Evolutionary conservation across 2,888 invertebrate species (phyloP).

Genomic region (Oegoconia quadripuncta): DNA sequence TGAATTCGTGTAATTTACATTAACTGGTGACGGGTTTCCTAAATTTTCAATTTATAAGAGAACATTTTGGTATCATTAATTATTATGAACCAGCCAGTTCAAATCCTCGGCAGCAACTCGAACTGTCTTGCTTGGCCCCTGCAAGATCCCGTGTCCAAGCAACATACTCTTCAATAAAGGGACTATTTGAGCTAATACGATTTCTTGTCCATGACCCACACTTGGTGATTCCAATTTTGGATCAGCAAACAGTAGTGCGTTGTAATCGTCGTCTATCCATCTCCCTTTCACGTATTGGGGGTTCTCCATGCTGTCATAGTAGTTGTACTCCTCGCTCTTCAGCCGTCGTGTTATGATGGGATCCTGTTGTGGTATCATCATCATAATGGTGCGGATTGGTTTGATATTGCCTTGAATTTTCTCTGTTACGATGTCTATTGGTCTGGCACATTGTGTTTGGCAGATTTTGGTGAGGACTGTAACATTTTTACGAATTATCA

Average conservation of each 20-base stretch:
- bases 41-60: too few relatives aligned
- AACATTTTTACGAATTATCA: too few relatives aligned
- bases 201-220: background rate
- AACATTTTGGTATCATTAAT: too few relatives aligned
- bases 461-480: constrained; percentile 1
- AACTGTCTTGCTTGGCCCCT: background rate
- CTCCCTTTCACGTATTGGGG: background rate
- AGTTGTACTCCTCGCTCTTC: too few relatives aligned
- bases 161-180: constrained; percentile 1
- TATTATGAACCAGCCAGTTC: too few relatives aligned
- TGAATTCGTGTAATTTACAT: too few relatives aligned
- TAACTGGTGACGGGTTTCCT: too few relatives aligned
- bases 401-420: constrained; percentile 15
- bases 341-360: constrained; percentile 24
- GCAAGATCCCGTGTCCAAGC: background rate
- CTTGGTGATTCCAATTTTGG: background rate
- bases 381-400: constrained; percentile 18
- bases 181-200: background rate
- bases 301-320: background rate
- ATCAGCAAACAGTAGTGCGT: background rate
- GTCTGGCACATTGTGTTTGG: constrained; percentile 19
- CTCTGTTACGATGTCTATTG: constrained; percentile 32
- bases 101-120: too few relatives aligned
- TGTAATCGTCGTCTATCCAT: constrained; percentile 3
- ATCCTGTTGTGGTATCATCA: constrained; percentile 32